Conservation (phyloP, 1,140 invertebrate genomes). For the Cardiocondyla obscurior region DNA sequence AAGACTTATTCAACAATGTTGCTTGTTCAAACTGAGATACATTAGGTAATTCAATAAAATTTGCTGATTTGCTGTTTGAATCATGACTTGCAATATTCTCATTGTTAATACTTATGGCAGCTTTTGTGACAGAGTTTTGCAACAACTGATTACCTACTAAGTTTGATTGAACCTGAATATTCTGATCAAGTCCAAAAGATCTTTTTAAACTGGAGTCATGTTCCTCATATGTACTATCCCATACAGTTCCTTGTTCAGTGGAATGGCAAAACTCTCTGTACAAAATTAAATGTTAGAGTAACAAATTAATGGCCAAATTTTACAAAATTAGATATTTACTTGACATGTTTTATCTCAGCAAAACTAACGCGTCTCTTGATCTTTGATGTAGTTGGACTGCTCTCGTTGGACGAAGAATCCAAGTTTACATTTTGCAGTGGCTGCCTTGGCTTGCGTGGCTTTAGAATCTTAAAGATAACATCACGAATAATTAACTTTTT, state of each 20-base stretch:
- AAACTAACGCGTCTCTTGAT: slow-evolving; percentile 74
- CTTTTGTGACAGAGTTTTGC: neutral
- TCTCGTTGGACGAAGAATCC: slow-evolving; percentile 60
- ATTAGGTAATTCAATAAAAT: neutral
- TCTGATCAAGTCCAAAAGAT: neutral
- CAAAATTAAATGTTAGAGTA: slow-evolving; percentile 49
- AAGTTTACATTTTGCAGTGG: slow-evolving; percentile 66
- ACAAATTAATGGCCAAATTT: neutral
- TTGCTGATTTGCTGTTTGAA: neutral
- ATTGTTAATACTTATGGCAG: no score
- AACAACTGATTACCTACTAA: neutral
- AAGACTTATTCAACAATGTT: neutral
- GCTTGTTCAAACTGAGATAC: neutral
- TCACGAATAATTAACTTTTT: neutral
- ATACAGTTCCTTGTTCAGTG: slow-evolving; percentile 74
- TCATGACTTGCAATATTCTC: neutral
- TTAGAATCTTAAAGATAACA: slow-evolving; percentile 69
- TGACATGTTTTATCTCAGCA: slow-evolving; percentile 77
- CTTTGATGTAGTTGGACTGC: slow-evolving; percentile 59
- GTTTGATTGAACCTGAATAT: neutral
- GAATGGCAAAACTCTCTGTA: slow-evolving; percentile 76
- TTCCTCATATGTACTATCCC: slow-evolving; percentile 77
- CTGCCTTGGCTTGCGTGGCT: slow-evolving; percentile 67
- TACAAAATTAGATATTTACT: slow-evolving; percentile 63
- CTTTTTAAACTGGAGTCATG: slow-evolving; percentile 66